phyloP scores from a whole-genome alignment of 2,113 vertebrate genomes.

The Balaeniceps rex region DNA sequence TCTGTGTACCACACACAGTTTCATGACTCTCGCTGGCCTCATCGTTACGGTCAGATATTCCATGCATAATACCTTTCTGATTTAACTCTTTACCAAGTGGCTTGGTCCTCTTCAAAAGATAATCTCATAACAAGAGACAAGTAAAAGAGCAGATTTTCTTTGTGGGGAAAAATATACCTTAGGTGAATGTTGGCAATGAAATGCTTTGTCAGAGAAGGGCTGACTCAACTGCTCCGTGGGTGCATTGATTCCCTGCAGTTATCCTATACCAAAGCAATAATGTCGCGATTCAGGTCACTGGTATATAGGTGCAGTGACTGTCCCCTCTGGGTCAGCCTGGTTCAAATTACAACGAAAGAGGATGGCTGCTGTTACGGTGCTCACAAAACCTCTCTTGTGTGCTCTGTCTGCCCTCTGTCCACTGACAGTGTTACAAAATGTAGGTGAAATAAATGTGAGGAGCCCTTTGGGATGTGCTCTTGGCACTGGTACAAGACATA shows the following conservation, averaged over 20 bases:
- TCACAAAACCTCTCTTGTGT: neutral
- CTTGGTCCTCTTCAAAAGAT: neutral
- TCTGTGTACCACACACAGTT: neutral
- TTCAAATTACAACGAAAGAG: fast-evolving
- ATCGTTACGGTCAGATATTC: fast-evolving
- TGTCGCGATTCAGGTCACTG: fast-evolving
- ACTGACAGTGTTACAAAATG: neutral
- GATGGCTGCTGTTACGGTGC: neutral
- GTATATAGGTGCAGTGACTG: neutral
- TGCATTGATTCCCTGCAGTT: neutral
- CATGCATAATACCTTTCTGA: neutral
- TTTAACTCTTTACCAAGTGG: neutral
- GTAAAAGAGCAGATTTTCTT: neutral
- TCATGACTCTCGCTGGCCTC: neutral
- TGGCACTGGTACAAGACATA: neutral
- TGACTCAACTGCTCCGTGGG: neutral
- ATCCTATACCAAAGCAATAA: fast-evolving
- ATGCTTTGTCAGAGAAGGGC: neutral
- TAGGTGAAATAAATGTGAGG: neutral
- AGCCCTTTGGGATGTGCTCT: neutral
- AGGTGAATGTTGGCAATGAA: neutral
- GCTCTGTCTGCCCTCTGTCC: neutral
- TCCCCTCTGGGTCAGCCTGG: neutral
- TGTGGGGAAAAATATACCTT: neutral
- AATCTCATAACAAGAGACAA: fast-evolving